These are phyloP conservation scores for Periplaneta americana DNA, from an alignment of 1,140 invertebrate species.

Conservation along the genomic window DNA sequence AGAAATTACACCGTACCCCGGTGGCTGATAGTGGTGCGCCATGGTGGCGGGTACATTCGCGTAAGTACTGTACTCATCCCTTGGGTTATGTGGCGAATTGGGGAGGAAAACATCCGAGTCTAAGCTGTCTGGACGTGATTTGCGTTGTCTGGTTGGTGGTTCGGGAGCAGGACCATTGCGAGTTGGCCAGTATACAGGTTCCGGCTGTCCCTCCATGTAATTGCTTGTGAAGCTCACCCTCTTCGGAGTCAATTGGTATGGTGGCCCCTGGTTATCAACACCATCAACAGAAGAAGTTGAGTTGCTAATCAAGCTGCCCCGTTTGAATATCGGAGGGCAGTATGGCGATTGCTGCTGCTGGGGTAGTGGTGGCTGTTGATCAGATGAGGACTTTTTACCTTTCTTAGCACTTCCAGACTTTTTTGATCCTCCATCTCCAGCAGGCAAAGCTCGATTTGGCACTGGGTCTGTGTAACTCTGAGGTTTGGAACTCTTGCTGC, in stretches of 20 bases:
- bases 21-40: no score
- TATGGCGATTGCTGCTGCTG: not conserved
- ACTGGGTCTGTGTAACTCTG: not conserved
- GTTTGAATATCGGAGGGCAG: conserved; percentile 44
- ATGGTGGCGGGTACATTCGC: conserved; percentile 24
- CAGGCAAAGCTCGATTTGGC: not conserved
- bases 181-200: conserved; percentile 40
- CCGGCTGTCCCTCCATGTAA: conserved; percentile 24
- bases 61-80: conserved; percentile 20
- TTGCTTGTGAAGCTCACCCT: conserved; percentile 45
- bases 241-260: conserved; percentile 30
- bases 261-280: not conserved
- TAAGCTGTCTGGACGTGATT: not conserved
- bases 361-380: not conserved
- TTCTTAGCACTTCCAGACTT: not conserved
- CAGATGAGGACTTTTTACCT: not conserved
- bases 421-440: not conserved
- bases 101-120: conserved; percentile 25
- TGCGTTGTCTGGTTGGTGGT: conserved; percentile 43
- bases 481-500: not conserved
- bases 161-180: conserved; percentile 46
- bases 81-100: conserved; percentile 1
- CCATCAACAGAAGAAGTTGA: conserved; percentile 23
- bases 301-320: conserved; percentile 40
- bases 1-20: conserved; percentile 13